phyloP scores from a whole-genome alignment of 2,888 invertebrate genomes.

The Vandiemenella viatica region DNA sequence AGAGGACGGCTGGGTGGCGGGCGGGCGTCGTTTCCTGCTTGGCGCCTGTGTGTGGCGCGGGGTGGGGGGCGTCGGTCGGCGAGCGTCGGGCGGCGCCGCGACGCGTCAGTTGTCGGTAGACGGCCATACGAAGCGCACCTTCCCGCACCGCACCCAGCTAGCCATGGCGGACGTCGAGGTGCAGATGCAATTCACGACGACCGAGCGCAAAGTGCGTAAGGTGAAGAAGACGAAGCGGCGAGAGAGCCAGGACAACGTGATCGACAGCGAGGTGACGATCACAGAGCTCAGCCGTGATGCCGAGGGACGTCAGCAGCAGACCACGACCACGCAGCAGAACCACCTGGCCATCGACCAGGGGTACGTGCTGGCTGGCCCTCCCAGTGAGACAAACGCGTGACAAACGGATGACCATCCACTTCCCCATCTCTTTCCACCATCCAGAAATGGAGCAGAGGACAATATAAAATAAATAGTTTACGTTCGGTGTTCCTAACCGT shows the following conservation, averaged over 20 bases:
- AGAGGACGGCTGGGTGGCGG: too few species aligned
- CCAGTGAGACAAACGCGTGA: too few species aligned
- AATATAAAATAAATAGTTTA: too few species aligned
- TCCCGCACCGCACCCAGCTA: background rate
- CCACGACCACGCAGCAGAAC: conserved; percentile 40
- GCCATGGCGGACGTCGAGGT: conserved; percentile 81
- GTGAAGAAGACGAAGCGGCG: conserved; percentile 72
- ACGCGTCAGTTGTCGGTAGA: background rate
- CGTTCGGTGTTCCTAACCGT: too few species aligned
- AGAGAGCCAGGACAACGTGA: conserved; percentile 41
- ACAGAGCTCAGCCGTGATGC: conserved; percentile 53
- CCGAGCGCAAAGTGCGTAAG: conserved; percentile 75
- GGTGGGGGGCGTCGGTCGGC: background rate
- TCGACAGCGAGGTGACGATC: conserved; percentile 60
- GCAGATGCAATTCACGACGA: conserved; percentile 70
- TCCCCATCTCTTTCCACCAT: too few species aligned
- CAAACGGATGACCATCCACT: too few species aligned
- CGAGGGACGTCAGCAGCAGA: conserved; percentile 16
- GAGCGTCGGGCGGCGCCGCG: background rate
- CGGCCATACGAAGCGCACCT: too few species aligned
- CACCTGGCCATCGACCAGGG: conserved; percentile 54
- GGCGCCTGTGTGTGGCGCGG: background rate
- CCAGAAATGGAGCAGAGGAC: too few species aligned
- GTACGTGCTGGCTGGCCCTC: conserved; percentile 64
- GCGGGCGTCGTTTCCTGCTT: too few species aligned